These are phyloP conservation scores for Syncerus caffer DNA, from an alignment of 2,797 vertebrate genomes.

Conservation along the genomic window DNA sequence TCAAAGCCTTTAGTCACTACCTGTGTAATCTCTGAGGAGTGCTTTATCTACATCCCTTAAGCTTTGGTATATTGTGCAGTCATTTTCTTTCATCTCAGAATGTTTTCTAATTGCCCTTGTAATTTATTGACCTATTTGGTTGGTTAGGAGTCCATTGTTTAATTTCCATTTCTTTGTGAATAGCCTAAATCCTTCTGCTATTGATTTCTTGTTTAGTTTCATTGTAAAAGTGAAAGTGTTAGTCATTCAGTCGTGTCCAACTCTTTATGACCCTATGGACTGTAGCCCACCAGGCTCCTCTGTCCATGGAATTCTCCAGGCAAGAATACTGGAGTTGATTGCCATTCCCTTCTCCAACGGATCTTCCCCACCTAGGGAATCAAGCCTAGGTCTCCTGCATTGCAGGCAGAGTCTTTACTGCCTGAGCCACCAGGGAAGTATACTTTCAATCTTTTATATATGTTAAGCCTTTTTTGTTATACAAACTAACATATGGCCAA, in stretches of 20 bases:
- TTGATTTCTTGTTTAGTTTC: neutral
- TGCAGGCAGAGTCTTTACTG: neutral
- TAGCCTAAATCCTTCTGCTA: neutral
- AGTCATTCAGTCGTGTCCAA: neutral
- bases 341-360: neutral
- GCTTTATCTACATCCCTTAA: neutral
- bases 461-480: neutral
- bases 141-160: neutral
- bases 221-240: neutral
- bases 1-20: neutral
- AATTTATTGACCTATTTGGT: neutral
- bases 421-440: neutral
- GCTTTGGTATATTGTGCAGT: neutral
- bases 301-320: neutral
- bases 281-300: neutral
- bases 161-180: neutral
- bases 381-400: neutral
- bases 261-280: neutral
- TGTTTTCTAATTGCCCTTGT: neutral
- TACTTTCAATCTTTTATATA: neutral
- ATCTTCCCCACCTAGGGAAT: fast-evolving
- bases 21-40: neutral
- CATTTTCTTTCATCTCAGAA: neutral
- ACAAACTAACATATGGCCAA: neutral
- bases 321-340: neutral